These are phyloP conservation scores for Numenius arquata DNA, from an alignment of 2,113 vertebrate species.

Conservation along the genomic window DNA sequence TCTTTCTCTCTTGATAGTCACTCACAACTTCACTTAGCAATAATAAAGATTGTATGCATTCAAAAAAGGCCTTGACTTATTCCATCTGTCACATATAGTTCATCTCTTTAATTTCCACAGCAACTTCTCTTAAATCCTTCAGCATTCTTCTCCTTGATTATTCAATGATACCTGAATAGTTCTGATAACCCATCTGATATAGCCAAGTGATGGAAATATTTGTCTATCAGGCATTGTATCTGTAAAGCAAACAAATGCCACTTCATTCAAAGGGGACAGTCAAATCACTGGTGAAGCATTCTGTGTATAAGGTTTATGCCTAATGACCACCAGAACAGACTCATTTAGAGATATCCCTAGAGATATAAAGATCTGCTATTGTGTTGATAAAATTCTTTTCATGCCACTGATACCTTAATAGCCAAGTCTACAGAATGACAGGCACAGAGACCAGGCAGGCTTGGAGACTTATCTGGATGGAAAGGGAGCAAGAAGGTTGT, in stretches of 20 bases:
- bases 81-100: neutral
- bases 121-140: neutral
- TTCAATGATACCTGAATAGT: neutral
- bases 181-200: conserved; percentile 18
- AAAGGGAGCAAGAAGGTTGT: neutral
- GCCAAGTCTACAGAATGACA: neutral
- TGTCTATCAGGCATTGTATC: neutral
- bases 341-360: conserved; percentile 30
- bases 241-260: conserved; percentile 31
- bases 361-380: neutral
- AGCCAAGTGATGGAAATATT: conserved; percentile 23
- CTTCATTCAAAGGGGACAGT: neutral
- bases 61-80: neutral
- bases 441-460: neutral
- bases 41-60: neutral
- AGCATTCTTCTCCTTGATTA: conserved; percentile 15
- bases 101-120: neutral
- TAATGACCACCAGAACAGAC: conserved; percentile 12
- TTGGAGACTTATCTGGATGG: neutral
- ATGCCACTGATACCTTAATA: conserved; percentile 23
- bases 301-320: neutral
- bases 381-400: conserved; percentile 64
- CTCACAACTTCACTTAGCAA: neutral
- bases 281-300: conserved; percentile 2
- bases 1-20: neutral